phyloP scores from a whole-genome alignment of 2,888 invertebrate genomes.

The Deilephila porcellus region DNA sequence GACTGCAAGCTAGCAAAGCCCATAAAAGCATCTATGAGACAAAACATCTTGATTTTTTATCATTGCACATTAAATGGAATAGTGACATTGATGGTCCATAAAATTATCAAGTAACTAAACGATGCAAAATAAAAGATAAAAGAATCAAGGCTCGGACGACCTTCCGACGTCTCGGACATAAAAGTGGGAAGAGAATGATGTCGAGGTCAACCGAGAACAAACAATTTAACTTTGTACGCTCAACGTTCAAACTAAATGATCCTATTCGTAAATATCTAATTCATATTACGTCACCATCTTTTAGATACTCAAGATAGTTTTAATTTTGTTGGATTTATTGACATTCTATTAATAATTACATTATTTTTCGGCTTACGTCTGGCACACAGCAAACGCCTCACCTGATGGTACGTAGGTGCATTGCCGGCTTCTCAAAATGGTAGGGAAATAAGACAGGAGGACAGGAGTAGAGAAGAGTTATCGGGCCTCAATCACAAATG shows the following conservation, averaged over 20 bases:
- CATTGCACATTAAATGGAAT: conserved; percentile 31
- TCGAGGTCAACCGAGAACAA: conserved; percentile 50
- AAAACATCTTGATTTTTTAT: conserved; percentile 33
- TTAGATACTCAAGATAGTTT: too few species aligned
- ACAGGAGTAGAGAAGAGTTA: too few species aligned
- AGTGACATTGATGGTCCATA: conserved; percentile 32
- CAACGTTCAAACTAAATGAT: conserved; percentile 7
- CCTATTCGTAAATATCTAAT: conserved; percentile 6
- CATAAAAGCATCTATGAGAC: conserved; percentile 5
- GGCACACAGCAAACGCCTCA: too few species aligned
- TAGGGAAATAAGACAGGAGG: too few species aligned
- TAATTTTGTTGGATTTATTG: too few species aligned
- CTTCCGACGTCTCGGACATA: conserved; percentile 45
- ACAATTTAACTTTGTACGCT: conserved; percentile 26
- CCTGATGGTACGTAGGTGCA: too few species aligned
- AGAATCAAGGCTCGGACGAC: conserved; percentile 47
- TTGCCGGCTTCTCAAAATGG: too few species aligned
- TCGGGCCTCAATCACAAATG: too few species aligned
- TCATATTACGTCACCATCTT: neutral
- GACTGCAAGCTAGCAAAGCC: neutral
- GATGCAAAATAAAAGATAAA: conserved; percentile 42
- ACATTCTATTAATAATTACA: neutral
- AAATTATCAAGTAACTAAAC: conserved; percentile 33
- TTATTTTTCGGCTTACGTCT: neutral
- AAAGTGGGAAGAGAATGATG: conserved; percentile 51